These are phyloP conservation scores for Drosophila serrata DNA, from an alignment of 1,140 invertebrate species.

Conservation along the genomic window DNA sequence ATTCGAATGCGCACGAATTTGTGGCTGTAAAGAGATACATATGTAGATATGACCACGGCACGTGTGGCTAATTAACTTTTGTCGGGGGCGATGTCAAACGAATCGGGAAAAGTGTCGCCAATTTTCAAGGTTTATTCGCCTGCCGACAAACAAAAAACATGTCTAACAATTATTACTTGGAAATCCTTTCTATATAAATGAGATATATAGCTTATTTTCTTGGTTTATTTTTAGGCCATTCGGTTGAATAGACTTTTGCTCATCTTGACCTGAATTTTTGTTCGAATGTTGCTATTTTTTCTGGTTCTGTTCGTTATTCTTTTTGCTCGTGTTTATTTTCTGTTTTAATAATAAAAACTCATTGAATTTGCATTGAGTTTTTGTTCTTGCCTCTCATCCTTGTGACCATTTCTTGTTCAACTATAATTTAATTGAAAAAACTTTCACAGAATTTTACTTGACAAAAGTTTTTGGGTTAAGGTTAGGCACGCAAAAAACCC, in stretches of 20 bases:
- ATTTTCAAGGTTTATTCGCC: slow-evolving; percentile 31
- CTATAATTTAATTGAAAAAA: slow-evolving; percentile 49
- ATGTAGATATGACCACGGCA: slow-evolving; percentile 19
- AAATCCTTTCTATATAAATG: slow-evolving; percentile 27
- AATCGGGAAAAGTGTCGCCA: slow-evolving; percentile 15
- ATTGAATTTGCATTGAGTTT: slow-evolving; percentile 32
- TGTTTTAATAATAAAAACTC: slow-evolving; percentile 35
- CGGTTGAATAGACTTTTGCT: slow-evolving; percentile 52
- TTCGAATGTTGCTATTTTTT: slow-evolving; percentile 35
- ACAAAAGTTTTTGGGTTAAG: slow-evolving; percentile 37
- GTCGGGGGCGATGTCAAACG: slow-evolving; percentile 17
- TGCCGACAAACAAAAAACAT: not conserved
- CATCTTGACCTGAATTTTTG: slow-evolving; percentile 55
- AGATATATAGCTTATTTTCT: slow-evolving; percentile 13
- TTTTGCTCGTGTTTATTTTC: slow-evolving; percentile 30
- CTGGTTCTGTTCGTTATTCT: not conserved
- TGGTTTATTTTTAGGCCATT: slow-evolving; percentile 33
- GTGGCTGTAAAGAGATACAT: slow-evolving; percentile 21
- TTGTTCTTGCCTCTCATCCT: slow-evolving; percentile 26
- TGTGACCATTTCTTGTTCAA: slow-evolving; percentile 36
- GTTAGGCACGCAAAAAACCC: slow-evolving; percentile 34
- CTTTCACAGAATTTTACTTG: slow-evolving; percentile 13
- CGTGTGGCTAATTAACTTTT: slow-evolving; percentile 52
- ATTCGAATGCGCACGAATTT: slow-evolving; percentile 33
- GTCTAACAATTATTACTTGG: slow-evolving; percentile 39